Base-by-base conservation (phyloP, 2,888 invertebrate genomes). In the Neoaliturus tenellus region DNA sequence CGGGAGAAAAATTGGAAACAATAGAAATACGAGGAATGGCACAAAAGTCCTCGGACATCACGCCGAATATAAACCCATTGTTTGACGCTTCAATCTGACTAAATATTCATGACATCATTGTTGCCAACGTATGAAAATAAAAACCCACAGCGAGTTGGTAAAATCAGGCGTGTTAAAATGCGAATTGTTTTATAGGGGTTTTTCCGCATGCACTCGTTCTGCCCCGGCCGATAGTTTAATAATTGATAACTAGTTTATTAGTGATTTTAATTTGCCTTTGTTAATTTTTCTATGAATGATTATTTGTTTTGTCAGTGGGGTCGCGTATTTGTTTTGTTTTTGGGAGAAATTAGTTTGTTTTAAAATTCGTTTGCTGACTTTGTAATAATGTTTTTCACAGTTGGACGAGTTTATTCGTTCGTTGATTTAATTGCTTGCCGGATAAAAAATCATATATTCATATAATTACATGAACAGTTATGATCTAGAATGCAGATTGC, bases 81-180 rank as follows among this genome's bases (percentile, higher is more conserved):
- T 75, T 39, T 44, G 75, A 28, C 17, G 41, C 75, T 44, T 48
- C 75, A 28, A 75, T 75, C 75, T 28, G 28, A 75, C 48, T 23
- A 75, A 75, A 44, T 75, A 75, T 75, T 75, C 75, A 75, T 44
- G 28, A 75, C 71, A 67, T n/a, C 73, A 75, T 48, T 75, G 75
- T 75, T 75, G 41, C 75, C 44, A 48, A 78, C 51, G 4, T 71
- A 39, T 71, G 41, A 71, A 71, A 71, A 71, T 71, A 71, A 78
- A 78, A 55, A 10, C 35, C 51, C 5, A 14, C 51, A 25, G 12
- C 39, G 28, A 14, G 25, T 17, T 0, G 28, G 25, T 44, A 44
- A 28, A 75, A 75, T 44, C 39, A 55, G 35, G 23, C n/a, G 33
- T 20, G 55, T 55, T 78, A 33, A 78, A 78, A 78, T 28, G 69